Conservation (phyloP, 2,113 vertebrate species). For the Calyptommatus sinebrachiatus region DNA sequence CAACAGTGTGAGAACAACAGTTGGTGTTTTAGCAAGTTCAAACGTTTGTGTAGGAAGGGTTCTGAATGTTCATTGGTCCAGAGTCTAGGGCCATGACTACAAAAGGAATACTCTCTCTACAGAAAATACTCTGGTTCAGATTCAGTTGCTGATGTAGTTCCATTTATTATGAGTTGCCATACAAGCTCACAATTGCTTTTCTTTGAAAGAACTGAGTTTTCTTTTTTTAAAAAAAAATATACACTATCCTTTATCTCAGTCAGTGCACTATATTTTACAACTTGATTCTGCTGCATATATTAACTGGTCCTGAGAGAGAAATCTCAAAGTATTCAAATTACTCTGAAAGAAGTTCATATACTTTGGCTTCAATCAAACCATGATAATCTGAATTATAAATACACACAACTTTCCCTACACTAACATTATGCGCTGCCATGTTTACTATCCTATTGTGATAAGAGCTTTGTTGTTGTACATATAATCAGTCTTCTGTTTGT, state of each 20-base stretch:
- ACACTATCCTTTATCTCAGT: neutral
- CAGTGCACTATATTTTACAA: neutral
- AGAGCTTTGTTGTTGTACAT: constrained; percentile 45
- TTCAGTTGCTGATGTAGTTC: too few species aligned
- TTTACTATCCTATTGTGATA: constrained; percentile 51
- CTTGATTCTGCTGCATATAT: neutral
- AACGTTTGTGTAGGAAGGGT: too few species aligned
- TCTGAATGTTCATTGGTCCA: too few species aligned
- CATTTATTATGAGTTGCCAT: too few species aligned
- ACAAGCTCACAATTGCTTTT: too few species aligned
- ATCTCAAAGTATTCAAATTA: constrained; percentile 8
- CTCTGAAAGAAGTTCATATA: constrained; percentile 17
- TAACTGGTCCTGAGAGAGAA: constrained; percentile 7
- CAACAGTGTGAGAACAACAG: too few species aligned
- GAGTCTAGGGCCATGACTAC: too few species aligned
- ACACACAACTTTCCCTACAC: constrained; percentile 27
- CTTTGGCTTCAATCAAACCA: neutral
- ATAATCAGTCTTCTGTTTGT: constrained; percentile 44
- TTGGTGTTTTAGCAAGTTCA: too few species aligned
- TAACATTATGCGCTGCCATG: constrained; percentile 32
- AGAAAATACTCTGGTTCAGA: too few species aligned
- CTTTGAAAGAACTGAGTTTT: too few species aligned
- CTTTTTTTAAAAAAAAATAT: neutral
- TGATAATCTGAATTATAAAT: constrained; percentile 47
- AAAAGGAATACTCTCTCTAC: too few species aligned